Percentiles rank a stretch among this genome's conserved stretches.
phyloP scores from a whole-genome alignment of 2,888 invertebrate genomes.

The Orthosia gracilis region DNA sequence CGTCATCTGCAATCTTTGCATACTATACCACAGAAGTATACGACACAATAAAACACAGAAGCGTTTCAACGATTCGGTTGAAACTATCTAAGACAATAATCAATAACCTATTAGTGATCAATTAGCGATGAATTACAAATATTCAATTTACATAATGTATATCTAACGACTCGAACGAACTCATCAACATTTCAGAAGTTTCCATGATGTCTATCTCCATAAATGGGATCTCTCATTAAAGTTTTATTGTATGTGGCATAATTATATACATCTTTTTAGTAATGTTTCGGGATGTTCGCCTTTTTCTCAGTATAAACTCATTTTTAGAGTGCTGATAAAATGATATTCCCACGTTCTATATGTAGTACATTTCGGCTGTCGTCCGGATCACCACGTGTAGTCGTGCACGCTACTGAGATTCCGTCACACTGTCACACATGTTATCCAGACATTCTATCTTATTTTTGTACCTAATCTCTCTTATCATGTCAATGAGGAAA shows the following conservation, averaged over 20 bases:
- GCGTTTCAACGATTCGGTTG: not conserved
- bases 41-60: not conserved
- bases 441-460: conserved; percentile 22
- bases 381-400: conserved; percentile 41
- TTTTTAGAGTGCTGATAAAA: not conserved
- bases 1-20: conserved; percentile 8
- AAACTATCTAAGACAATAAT: not conserved
- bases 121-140: conserved; percentile 3
- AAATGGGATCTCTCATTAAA: not conserved
- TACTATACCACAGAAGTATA: not conserved
- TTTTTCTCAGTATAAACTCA: not conserved
- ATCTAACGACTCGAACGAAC: not conserved
- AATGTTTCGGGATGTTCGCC: not conserved
- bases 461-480: conserved; percentile 18
- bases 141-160: conserved; percentile 10
- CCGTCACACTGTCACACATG: conserved; percentile 35
- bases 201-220: not conserved
- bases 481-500: conserved; percentile 24
- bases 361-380: not conserved
- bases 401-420: conserved; percentile 2
- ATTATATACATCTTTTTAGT: not conserved
- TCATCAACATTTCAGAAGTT: conserved; percentile 16
- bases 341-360: conserved; percentile 28
- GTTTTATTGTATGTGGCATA: not conserved
- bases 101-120: conserved; percentile 10